A percentile compares a stretch with the other conserved stretches of the same genome.
Evolutionary conservation across 2,797 vertebrate species (phyloP).

Genomic region (Capromys pilorides): DNA sequence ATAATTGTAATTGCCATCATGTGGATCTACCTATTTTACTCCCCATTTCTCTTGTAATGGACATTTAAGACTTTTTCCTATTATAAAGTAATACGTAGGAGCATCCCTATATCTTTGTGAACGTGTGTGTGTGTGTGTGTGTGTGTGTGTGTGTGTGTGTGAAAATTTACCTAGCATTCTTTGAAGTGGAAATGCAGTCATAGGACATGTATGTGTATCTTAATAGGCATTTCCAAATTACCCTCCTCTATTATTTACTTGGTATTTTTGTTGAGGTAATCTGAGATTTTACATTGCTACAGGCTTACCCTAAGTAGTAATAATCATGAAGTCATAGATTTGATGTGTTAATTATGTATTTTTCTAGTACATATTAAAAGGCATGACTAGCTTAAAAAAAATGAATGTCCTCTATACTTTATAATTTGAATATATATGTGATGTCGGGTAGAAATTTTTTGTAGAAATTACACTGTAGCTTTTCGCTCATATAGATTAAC

Average conservation of each 20-base stretch:
- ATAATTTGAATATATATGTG: not conserved
- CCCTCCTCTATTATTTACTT: conserved; percentile 44
- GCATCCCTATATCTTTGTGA: no score
- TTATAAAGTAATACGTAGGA: no score
- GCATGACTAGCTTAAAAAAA: conserved; percentile 41
- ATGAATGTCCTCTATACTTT: not conserved
- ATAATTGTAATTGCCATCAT: no score
- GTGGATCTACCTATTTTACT: no score
- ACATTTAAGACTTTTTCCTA: no score
- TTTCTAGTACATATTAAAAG: conserved; percentile 71
- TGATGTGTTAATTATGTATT: conserved; percentile 65
- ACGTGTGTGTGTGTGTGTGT: no score
- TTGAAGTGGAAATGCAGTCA: no score
- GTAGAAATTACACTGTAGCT: not conserved
- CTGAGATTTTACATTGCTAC: conserved; percentile 48
- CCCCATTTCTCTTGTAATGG: no score
- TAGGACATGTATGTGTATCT: no score
- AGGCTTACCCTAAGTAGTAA: conserved; percentile 55
- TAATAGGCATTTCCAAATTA: no score
- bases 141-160: no score
- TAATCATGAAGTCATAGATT: conserved; percentile 45
- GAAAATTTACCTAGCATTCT: no score
- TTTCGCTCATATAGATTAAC: not conserved
- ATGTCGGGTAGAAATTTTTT: not conserved
- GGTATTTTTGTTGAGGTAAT: conserved; percentile 53